Evolutionary conservation across 64 coral and sea anemone species (phyloP), one percentile per base, ranked within the genome.

Genomic region (Montipora cactus): DNA sequence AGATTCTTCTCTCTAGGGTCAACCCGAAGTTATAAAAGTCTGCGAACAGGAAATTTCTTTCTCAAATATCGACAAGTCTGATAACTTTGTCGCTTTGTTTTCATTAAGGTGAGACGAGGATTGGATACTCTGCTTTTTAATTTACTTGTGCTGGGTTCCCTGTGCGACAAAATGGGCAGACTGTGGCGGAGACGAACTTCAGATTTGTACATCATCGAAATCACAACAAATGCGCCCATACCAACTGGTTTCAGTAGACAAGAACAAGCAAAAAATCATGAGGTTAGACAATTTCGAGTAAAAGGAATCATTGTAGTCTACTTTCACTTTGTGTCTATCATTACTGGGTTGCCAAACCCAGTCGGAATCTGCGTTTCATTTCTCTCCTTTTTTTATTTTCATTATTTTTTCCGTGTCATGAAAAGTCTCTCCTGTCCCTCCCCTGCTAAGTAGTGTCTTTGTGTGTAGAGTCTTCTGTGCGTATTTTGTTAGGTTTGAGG

Each of bases 171-270:
- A 13, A 90, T 79, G 79, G 96, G 93, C 3, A 87, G 74, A 83
- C 74, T 95, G 14, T 98, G 96, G 96, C 93, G 93, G 87, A 92
- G 91, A 93, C 53, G 89, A 81, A 21, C 25, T 10, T 76, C 96
- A 37, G 96, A 98, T 67, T 75, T 98, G 58, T 98, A 95, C 78
- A 49, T 98, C 59, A 92, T 98, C 67, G 96, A 98, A 75, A 90
- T 95, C 55, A 89, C 96, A 8, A 95, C 83, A 45, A 8, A 14
- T 15, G 59, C 47, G 49, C 62, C 89, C 9, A 21, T 81, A 0
- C 74, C 75, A 20, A 80, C 85, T 9, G 89, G 81, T 2, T 94
- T 77, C 23, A 78, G 28, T 0, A 77, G n/a, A 77, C 10, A 44
- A 44, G 11, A 80, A 78, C 76, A 44, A 46, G 12, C 76, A 78